Conservation (phyloP, 2,113 vertebrate species). For the Scopus umbretta region DNA sequence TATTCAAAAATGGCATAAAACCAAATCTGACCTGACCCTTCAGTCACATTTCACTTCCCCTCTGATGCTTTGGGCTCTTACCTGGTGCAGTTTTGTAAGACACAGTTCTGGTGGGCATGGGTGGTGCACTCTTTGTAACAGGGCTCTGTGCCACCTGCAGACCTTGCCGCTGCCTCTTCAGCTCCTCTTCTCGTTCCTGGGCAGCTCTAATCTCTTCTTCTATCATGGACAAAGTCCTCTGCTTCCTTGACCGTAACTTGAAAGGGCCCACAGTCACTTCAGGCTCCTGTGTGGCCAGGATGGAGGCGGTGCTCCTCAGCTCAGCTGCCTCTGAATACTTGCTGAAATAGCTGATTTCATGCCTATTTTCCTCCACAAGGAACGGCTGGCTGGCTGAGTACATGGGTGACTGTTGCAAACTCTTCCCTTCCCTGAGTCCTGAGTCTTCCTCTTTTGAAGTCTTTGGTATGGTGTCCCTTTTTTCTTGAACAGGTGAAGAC, state of each 20-base stretch:
- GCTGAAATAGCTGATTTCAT: constrained; percentile 93
- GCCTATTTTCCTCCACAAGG: constrained; percentile 76
- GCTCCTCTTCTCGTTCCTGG: constrained; percentile 94
- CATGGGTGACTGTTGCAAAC: constrained; percentile 7
- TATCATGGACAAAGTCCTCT: constrained; percentile 96
- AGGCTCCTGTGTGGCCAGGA: constrained; percentile 78
- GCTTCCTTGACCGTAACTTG: constrained; percentile 92
- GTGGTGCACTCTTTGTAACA: constrained; percentile 74
- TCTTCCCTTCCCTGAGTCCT: constrained; percentile 67
- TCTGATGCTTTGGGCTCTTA: constrained; percentile 33
- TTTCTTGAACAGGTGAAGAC: constrained; percentile 77
- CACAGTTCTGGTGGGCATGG: constrained; percentile 76
- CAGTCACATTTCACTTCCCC: neutral
- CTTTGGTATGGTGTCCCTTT: constrained; percentile 77
- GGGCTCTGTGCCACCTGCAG: constrained; percentile 69
- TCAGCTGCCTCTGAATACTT: constrained; percentile 95
- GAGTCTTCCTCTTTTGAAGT: constrained; percentile 56
- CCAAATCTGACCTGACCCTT: neutral
- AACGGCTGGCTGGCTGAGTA: constrained; percentile 72
- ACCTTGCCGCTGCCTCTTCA: constrained; percentile 87
- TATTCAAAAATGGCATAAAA: neutral
- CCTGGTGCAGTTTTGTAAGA: constrained; percentile 88
- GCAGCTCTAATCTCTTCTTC: constrained; percentile 98
- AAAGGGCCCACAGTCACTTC: constrained; percentile 89
- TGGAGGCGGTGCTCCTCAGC: constrained; percentile 88